These are phyloP conservation scores for Mycteria americana DNA, from an alignment of 2,797 vertebrate species.

Conservation along the genomic window DNA sequence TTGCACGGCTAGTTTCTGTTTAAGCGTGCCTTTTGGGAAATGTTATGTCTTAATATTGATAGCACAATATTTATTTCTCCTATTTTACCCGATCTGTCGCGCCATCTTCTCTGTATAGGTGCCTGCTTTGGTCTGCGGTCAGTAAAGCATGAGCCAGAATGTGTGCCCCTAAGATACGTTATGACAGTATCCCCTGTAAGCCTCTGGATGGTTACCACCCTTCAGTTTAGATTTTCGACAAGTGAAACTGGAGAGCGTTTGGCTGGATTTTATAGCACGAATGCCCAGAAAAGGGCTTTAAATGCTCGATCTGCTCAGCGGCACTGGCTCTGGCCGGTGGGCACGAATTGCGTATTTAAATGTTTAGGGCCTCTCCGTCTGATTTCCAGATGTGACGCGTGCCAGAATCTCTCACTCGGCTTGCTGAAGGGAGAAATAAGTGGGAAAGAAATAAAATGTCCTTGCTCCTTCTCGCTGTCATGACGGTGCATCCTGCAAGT, in stretches of 20 bases:
- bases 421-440: neutral
- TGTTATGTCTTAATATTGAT: neutral
- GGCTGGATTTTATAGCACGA: neutral
- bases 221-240: neutral
- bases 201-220: neutral
- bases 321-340: neutral
- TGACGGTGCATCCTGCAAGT: neutral
- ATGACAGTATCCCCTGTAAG: rapidly evolving
- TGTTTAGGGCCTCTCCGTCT: neutral
- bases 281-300: neutral
- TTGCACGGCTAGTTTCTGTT: neutral
- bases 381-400: neutral
- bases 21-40: neutral
- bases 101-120: neutral
- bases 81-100: neutral
- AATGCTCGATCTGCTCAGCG: neutral
- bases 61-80: neutral
- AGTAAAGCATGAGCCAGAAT: neutral
- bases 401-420: neutral
- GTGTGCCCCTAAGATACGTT: neutral
- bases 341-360: rapidly evolving
- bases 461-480: neutral
- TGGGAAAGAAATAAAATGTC: no score
- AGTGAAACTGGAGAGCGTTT: neutral
- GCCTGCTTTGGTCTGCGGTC: neutral